Conservation (phyloP, 2,113 vertebrate genomes). For the zebrafish (Danio rerio) region GRCz12tu NC_133181.1:49770501-49771000, state of each 20-base stretch:
- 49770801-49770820: constrained; percentile 37
- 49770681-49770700: constrained; percentile 18
- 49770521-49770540: no score
- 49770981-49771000: constrained; percentile 5
- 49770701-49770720: constrained; percentile 42
- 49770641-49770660: not conserved
- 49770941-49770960: constrained; percentile 20
- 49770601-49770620: no score
- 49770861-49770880: constrained; percentile 7
- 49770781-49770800: constrained; percentile 47
- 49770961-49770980: constrained; percentile 24
- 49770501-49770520: no score
- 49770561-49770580: no score
- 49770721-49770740: constrained; percentile 37
- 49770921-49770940: not conserved
- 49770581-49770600: no score
- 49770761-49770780: constrained; percentile 38
- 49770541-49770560: no score
- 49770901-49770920: constrained; percentile 1
- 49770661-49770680: not conserved
- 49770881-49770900: constrained; percentile 42
- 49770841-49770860: constrained; percentile 24
- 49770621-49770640: not conserved
- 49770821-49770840: constrained; percentile 34
- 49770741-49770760: constrained; percentile 37